phyloP scores from a whole-genome alignment of 2,888 invertebrate species.

The Ecliptopera silaceata region DNA sequence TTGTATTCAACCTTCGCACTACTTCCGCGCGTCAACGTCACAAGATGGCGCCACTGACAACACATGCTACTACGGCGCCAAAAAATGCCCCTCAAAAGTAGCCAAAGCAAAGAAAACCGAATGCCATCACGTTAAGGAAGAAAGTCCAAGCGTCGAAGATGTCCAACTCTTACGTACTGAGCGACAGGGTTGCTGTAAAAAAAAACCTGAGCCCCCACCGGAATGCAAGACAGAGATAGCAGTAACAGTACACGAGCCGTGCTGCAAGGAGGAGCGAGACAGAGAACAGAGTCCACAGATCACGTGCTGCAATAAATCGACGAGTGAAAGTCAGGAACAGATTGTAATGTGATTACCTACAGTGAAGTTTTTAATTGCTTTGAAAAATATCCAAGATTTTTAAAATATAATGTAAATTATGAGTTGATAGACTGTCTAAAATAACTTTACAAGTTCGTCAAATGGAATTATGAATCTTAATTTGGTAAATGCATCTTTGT shows the following conservation, averaged over 20 bases:
- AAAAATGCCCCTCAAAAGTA: conserved; percentile 68
- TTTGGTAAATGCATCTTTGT: too few species aligned
- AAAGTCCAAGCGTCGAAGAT: conserved; percentile 67
- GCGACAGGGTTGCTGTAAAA: conserved; percentile 63
- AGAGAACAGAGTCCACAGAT: conserved; percentile 70
- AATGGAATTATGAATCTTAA: too few species aligned
- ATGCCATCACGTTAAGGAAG: conserved; percentile 61
- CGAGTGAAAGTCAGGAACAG: conserved; percentile 71
- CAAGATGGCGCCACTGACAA: conserved; percentile 48
- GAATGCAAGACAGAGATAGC: conserved; percentile 20
- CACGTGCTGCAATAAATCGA: conserved; percentile 62
- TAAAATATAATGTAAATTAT: too few species aligned
- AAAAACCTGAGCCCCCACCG: conserved; percentile 58
- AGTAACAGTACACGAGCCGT: conserved; percentile 45
- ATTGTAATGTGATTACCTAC: conserved; percentile 57
- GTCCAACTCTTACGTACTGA: conserved; percentile 60
- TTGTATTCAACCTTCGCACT: conserved; percentile 75
- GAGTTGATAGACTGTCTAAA: too few species aligned
- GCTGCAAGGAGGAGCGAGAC: conserved; percentile 42
- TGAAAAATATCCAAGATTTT: too few species aligned
- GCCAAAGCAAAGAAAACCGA: conserved; percentile 58
- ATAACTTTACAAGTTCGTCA: too few species aligned
- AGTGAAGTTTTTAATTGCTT: too few species aligned
- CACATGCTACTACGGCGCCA: conserved; percentile 70
- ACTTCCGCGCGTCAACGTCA: conserved; percentile 64